phyloP scores from a whole-genome alignment of 2,888 invertebrate species.

The Elegia similella region DNA sequence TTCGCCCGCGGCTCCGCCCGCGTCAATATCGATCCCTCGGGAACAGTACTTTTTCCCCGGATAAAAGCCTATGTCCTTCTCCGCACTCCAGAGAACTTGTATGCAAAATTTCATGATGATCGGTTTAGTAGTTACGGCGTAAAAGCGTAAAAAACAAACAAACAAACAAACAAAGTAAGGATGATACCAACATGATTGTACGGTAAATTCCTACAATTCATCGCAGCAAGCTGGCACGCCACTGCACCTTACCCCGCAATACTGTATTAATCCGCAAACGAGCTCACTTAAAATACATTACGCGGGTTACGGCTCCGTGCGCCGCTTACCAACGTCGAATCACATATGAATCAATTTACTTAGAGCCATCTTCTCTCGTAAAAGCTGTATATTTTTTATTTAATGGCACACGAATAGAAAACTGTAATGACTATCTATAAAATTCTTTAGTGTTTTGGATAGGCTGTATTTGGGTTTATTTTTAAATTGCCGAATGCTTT shows the following conservation, averaged over 20 bases:
- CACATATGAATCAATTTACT: slow-evolving; percentile 45
- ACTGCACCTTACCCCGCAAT: slow-evolving; percentile 32
- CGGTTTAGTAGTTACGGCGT: too few relatives aligned
- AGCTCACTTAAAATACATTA: slow-evolving; percentile 55
- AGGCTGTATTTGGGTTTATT: neutral
- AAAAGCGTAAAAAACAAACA: too few relatives aligned
- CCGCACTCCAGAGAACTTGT: too few relatives aligned
- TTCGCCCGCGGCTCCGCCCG: too few relatives aligned
- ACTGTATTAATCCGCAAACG: slow-evolving; percentile 45
- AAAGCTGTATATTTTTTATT: slow-evolving; percentile 28
- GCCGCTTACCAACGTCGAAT: slow-evolving; percentile 38
- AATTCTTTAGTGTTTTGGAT: neutral
- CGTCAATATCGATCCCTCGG: too few relatives aligned
- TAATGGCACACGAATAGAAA: slow-evolving; percentile 15
- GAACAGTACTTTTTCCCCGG: too few relatives aligned
- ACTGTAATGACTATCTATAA: neutral
- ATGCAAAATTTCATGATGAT: too few relatives aligned
- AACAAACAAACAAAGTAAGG: too few relatives aligned
- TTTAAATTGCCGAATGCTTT: neutral
- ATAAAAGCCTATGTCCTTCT: too few relatives aligned
- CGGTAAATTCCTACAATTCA: slow-evolving; percentile 24
- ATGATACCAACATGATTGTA: too few relatives aligned
- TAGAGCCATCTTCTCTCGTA: slow-evolving; percentile 27
- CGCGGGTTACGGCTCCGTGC: slow-evolving; percentile 43
- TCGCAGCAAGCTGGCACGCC: slow-evolving; percentile 30